phyloP scores from a whole-genome alignment of 2,113 vertebrate species.

The Anser brachyrhynchus region DNA sequence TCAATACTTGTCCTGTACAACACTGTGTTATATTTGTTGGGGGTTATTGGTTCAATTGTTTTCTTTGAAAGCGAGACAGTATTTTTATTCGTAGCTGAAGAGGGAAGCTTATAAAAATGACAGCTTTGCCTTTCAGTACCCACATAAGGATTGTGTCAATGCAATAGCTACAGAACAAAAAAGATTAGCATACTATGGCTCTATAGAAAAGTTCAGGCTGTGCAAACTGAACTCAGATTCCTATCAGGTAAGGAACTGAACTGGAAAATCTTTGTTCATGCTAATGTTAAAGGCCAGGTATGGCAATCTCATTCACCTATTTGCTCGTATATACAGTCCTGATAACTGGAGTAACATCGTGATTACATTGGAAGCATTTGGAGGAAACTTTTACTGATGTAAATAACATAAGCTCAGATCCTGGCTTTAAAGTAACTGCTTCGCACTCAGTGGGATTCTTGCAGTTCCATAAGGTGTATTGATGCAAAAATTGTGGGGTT shows the following conservation, averaged over 20 bases:
- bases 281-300: not conserved
- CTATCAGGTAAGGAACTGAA: not conserved
- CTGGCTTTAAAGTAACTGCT: not conserved
- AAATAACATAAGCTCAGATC: not conserved
- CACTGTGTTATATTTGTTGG: constrained; percentile 64
- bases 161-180: not conserved
- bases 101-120: constrained; percentile 41
- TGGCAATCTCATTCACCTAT: not conserved
- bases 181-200: not conserved
- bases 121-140: constrained; percentile 24
- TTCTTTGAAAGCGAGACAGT: constrained; percentile 36
- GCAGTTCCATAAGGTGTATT: not conserved
- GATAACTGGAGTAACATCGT: not conserved
- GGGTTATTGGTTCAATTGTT: constrained; percentile 55
- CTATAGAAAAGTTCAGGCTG: not conserved
- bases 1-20: constrained; percentile 73
- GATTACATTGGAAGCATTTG: not conserved
- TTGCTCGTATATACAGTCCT: not conserved
- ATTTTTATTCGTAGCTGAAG: not conserved
- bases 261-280: not conserved
- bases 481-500: not conserved
- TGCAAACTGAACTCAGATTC: not conserved
- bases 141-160: not conserved
- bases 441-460: not conserved
- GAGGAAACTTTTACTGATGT: not conserved